Conservation (phyloP, 2,797 vertebrate species). For the Xiphophorus birchmanni region DNA sequence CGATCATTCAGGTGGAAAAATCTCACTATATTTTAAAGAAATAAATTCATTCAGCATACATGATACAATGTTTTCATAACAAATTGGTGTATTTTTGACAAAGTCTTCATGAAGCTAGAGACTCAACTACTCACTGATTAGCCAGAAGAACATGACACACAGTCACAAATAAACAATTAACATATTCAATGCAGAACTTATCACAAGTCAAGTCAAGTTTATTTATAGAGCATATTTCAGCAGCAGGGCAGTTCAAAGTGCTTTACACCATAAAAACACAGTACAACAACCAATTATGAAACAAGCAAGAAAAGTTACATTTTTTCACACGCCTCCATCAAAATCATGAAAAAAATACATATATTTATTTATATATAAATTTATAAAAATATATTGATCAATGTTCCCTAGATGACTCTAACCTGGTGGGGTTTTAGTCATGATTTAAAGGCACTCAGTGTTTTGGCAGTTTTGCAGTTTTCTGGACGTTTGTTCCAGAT, state of each 20-base stretch:
- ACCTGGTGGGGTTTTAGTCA: not conserved
- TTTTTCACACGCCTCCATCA: not conserved
- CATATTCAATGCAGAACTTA: slow-evolving; percentile 20
- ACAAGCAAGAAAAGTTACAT: not conserved
- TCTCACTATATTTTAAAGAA: slow-evolving; percentile 31
- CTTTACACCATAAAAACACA: not conserved
- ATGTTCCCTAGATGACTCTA: not conserved
- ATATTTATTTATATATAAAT: too few relatives aligned
- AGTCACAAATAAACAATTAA: slow-evolving; percentile 56
- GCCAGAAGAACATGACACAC: slow-evolving; percentile 74
- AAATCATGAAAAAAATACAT: not conserved
- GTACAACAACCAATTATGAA: not conserved
- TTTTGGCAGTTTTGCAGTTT: not conserved
- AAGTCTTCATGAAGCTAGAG: slow-evolving; percentile 70
- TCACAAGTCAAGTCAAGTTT: slow-evolving; percentile 2
- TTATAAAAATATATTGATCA: not conserved
- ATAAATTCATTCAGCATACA: slow-evolving; percentile 42
- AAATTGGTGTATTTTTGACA: slow-evolving; percentile 72
- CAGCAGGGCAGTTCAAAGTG: not conserved
- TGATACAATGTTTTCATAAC: slow-evolving; percentile 48
- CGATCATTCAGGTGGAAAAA: slow-evolving; percentile 31
- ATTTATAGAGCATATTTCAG: not conserved
- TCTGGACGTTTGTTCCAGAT: not conserved
- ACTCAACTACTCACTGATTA: slow-evolving; percentile 72
- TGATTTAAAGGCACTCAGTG: not conserved